Percentiles rank a stretch among this genome's conserved stretches.
Conservation (phyloP, 2,888 invertebrate genomes). For the Parnassius glacialis region DNA sequence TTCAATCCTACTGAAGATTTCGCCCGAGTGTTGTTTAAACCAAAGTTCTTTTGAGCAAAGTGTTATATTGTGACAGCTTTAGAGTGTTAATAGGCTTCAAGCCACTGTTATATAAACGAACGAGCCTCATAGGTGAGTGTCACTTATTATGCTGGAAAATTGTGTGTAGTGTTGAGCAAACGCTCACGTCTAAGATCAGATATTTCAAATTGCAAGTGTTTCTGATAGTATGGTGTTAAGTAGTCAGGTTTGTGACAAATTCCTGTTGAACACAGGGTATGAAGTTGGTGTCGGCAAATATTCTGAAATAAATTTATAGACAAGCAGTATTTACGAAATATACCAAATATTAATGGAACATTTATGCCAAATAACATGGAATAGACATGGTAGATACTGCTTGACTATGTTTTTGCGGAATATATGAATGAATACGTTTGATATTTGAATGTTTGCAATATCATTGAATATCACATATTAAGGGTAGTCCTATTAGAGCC, state of each 20-base stretch:
- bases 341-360: neutral
- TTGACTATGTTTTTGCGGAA: neutral
- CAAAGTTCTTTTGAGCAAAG: constrained; percentile 1
- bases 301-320: constrained; percentile 1
- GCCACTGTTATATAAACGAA: neutral
- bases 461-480: neutral
- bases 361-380: neutral
- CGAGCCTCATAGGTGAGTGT: neutral
- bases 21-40: neutral
- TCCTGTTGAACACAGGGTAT: constrained; percentile 8
- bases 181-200: neutral
- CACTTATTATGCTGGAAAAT: neutral
- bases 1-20: neutral
- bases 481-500: constrained; percentile 38
- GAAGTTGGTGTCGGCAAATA: neutral
- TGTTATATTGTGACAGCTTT: constrained; percentile 8
- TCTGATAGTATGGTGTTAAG: neutral
- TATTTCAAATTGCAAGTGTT: neutral
- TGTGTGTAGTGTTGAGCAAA: neutral
- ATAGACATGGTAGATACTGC: neutral
- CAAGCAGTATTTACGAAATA: neutral
- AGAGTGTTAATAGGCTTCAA: constrained; percentile 3
- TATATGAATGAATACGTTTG: neutral
- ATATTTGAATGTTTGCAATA: neutral
- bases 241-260: constrained; percentile 1